Base-by-base conservation (phyloP, 2,797 vertebrate species). In the Takifugu rubripes region DNA sequence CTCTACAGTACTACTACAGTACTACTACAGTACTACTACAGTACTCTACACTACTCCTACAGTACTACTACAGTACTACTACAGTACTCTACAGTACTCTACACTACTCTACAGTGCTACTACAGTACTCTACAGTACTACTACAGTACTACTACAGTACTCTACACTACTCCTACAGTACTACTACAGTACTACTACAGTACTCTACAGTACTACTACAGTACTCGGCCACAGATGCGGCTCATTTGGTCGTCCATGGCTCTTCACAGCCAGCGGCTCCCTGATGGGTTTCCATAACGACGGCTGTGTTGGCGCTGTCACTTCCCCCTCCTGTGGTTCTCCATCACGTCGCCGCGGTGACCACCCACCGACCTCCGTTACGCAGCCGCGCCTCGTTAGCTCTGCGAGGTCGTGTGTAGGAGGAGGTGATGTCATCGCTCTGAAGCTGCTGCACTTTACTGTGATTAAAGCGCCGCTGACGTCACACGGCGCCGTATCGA, bases 241-340 rank as follows among this genome's bases (percentile, higher is more conserved):
- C 69, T 63, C 73, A 73, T 81, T 79, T 66, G 73, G 65, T 65
- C 68, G 75, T 72, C 76, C 67, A 75, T 68, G 67, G 58, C 78
- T 72, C 80, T 77, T 85, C 81, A 86, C 82, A 81, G 77, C 77
- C 78, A 73, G 72, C 71, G 48, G 69, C 75, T 81, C 74, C 75
- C 80, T 84, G 82, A 86, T 88, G 79, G 75, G 29, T 67, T 54
- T 67, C 59, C 70, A 74, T 84, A 76, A 84, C 79, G 79, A 54
- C 44, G 14, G 55, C 49, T 55, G 48, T 65, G 58, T 81, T 57
- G 65, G 62, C 21, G 60, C 71, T 53, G 77, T 70, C 81, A 63
- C 74, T 65, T 64, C 47, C 7, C 27, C 51, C 61, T 31, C 15
- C 52, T 56, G 62, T 56, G 46, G 56, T 50, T 63, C 51, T 71